These are phyloP conservation scores for Harpegnathos saltator DNA, from an alignment of 1,140 invertebrate species.

Conservation along the genomic window DNA sequence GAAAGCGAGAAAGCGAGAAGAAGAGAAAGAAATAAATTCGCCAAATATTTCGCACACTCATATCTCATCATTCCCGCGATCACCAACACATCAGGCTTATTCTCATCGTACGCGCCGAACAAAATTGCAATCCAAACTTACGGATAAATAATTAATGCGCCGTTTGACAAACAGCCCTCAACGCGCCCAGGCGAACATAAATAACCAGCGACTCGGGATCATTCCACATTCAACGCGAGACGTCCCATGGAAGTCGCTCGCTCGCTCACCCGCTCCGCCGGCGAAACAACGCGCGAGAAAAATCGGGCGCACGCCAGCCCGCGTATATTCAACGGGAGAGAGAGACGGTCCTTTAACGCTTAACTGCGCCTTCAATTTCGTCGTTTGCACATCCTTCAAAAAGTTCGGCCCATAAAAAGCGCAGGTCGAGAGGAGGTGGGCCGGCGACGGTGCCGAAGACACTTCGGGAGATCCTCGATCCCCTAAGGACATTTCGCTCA, in stretches of 20 bases:
- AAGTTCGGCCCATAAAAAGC: constrained; percentile 70
- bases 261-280: not conserved
- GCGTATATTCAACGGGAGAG: constrained; percentile 36
- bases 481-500: constrained; percentile 65
- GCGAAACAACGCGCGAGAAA: constrained; percentile 55
- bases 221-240: constrained; percentile 51
- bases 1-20: too few species aligned
- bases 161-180: constrained; percentile 12
- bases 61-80: not conserved
- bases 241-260: constrained; percentile 15
- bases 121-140: not conserved
- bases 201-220: constrained; percentile 37
- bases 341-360: constrained; percentile 42
- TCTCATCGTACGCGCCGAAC: too few species aligned
- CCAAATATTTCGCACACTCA: too few species aligned
- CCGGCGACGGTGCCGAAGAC: constrained; percentile 35
- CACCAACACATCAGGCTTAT: not conserved
- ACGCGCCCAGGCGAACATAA: constrained; percentile 16
- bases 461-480: constrained; percentile 39
- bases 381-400: constrained; percentile 70
- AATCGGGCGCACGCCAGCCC: constrained; percentile 45
- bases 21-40: too few species aligned
- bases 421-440: not conserved
- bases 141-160: constrained; percentile 35
- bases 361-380: constrained; percentile 70